Base-by-base conservation (phyloP, 2,888 invertebrate species). In the Entomobrya proxima region DNA sequence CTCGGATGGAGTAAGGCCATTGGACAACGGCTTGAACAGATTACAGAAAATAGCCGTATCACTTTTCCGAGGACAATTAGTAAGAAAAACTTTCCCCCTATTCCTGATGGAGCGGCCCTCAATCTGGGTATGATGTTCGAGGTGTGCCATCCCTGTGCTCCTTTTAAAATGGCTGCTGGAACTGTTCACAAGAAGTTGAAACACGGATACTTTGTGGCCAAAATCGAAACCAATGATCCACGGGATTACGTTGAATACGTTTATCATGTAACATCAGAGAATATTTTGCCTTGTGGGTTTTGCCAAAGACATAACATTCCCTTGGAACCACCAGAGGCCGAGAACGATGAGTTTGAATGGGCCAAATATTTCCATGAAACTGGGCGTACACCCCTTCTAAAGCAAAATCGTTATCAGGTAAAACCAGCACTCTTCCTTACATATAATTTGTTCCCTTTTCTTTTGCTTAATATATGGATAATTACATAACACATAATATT, bases 1-100 rank as follows among this genome's bases (percentile, higher is more conserved):
- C n/a, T 88, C 11, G 88, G 88, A 7, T 88, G 86, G 84, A 87
- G 87, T 37, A 77, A 88, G 11, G 18, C 80, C 1, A 58, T 88
- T 11, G 87, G 87, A 37, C 72, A 69, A 21, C 24, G 47, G 11
- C 61, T 87, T 9, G 47, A 58, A n/a, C 80, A 78, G 15, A 24
- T 84, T 4, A 67, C 85, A 7, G n/a, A n/a, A 18, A 21, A 24
- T 24, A 55, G 9, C 11, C 21, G 27, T 6, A 1, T 30, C 6
- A 47, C 3, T 2, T 81, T 80, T 2, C 75, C 67, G 0, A n/a
- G n/a, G n/a, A 27, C 27, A 1, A 44, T 86, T 1, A 7, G 30
- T 1, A 35, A 44, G 7, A 15, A 9, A 4, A 1, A 44, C 3
- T 79, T 88, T 27, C 86, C 78, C 2, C 9, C 35, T 1, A 55